These are phyloP conservation scores for Bovichtus diacanthus DNA, from an alignment of 2,797 vertebrate species.

Conservation along the genomic window DNA sequence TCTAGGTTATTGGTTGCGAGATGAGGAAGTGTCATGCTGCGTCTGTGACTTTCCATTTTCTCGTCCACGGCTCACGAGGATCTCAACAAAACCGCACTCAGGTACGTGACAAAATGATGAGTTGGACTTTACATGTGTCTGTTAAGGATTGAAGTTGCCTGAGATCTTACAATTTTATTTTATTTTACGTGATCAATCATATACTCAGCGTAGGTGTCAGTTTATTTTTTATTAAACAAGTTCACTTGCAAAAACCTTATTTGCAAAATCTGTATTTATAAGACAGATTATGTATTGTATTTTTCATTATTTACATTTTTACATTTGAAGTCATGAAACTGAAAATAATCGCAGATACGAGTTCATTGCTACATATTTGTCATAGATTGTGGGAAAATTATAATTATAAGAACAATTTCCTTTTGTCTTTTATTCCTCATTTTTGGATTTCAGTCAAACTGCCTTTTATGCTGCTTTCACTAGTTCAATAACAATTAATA, in stretches of 20 bases:
- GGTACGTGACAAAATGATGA: slow-evolving; percentile 1
- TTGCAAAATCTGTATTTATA: not conserved
- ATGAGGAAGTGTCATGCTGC: slow-evolving; percentile 41
- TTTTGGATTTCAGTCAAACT: not conserved
- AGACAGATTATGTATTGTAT: not conserved
- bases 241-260: not conserved
- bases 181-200: not conserved
- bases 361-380: not conserved
- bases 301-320: not conserved
- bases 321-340: not conserved
- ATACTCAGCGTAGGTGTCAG: not conserved
- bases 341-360: no score
- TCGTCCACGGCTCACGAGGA: not conserved
- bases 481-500: not conserved
- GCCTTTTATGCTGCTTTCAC: not conserved
- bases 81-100: not conserved
- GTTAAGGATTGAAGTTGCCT: no score
- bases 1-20: not conserved
- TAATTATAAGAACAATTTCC: not conserved
- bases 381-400: not conserved
- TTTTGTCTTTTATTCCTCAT: no score
- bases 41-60: not conserved
- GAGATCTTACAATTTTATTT: not conserved
- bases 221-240: not conserved
- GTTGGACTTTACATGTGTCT: not conserved